Percentiles rank a stretch among this genome's conserved stretches.
Evolutionary conservation across 1,140 invertebrate genomes (phyloP).

Genomic region (Stenopsyche tienmushanensis): DNA sequence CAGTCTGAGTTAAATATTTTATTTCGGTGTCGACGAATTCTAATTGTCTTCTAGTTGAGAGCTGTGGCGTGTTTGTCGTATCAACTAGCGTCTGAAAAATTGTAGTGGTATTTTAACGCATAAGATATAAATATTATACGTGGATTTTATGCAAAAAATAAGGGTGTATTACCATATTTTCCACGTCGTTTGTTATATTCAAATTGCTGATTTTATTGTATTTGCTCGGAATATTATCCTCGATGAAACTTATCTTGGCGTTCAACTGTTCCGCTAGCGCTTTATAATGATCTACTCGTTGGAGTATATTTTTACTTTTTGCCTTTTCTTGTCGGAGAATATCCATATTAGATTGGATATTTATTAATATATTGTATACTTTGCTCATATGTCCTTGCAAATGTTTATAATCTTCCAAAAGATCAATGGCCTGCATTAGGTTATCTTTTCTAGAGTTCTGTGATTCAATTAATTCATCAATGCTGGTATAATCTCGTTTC

Average conservation of each 20-base stretch:
- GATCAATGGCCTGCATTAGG: slow-evolving; percentile 13
- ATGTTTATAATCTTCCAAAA: slow-evolving; percentile 33
- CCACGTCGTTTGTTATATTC: background rate
- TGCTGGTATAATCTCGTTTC: slow-evolving; percentile 24
- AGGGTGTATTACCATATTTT: slow-evolving; percentile 1
- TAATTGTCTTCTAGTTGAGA: slow-evolving; percentile 28
- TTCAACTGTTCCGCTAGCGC: slow-evolving; percentile 3
- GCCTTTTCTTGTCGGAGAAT: background rate
- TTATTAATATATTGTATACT: slow-evolving; percentile 15
- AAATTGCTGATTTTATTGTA: slow-evolving; percentile 23
- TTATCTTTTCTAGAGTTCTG: slow-evolving; percentile 27
- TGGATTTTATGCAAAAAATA: background rate
- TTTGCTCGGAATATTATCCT: slow-evolving; percentile 30
- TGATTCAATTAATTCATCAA: slow-evolving; percentile 30
- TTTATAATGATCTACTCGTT: slow-evolving; percentile 5
- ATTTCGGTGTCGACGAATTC: slow-evolving; percentile 26
- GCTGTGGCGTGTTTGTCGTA: background rate
- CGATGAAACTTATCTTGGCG: slow-evolving; percentile 16
- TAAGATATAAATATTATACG: background rate
- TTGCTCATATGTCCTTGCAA: slow-evolving; percentile 13
- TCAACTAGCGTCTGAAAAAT: background rate
- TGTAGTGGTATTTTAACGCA: background rate
- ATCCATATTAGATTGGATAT: slow-evolving; percentile 23
- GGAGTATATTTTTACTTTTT: slow-evolving; percentile 9
- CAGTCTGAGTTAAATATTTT: slow-evolving; percentile 33